Evolutionary conservation across 2,888 invertebrate species (phyloP).

Genomic region (Apamea crenata): DNA sequence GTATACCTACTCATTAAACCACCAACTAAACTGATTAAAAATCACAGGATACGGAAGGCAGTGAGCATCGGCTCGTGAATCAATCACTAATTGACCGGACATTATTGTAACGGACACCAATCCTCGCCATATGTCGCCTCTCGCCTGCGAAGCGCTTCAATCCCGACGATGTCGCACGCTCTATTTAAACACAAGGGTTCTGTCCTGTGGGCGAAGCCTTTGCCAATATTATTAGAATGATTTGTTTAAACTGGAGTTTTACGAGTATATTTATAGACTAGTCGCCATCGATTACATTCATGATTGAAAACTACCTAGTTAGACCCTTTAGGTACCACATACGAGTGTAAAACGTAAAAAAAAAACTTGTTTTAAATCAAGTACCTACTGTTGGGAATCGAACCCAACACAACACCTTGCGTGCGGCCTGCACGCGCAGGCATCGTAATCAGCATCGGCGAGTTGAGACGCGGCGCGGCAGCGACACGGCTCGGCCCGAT

Average conservation of each 20-base stretch:
- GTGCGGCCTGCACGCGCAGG: too few species aligned
- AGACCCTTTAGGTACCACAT: neutral
- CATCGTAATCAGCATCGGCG: too few species aligned
- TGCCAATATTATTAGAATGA: neutral
- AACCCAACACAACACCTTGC: too few species aligned
- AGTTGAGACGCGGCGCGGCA: too few species aligned
- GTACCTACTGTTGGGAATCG: neutral
- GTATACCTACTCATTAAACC: slow-evolving; percentile 13
- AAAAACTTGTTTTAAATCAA: neutral
- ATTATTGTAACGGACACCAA: slow-evolving; percentile 75
- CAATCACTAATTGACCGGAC: slow-evolving; percentile 82
- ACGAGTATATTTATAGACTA: too few species aligned
- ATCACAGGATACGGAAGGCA: slow-evolving; percentile 65
- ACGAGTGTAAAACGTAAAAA: neutral
- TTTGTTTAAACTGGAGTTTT: neutral
- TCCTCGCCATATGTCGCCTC: slow-evolving; percentile 74
- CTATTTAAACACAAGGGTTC: slow-evolving; percentile 56
- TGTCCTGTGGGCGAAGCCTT: slow-evolving; percentile 10
- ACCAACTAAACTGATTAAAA: slow-evolving; percentile 30
- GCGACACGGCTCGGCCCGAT: too few species aligned
- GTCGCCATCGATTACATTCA: neutral
- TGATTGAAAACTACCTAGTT: neutral
- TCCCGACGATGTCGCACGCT: slow-evolving; percentile 57
- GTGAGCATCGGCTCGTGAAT: slow-evolving; percentile 70
- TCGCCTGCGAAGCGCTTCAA: slow-evolving; percentile 73